A percentile compares a stretch with the other conserved stretches of the same genome.
These are phyloP conservation scores for Hippocampus guttulatus DNA, from an alignment of 2,113 vertebrate genomes.

Conservation along the genomic window DNA sequence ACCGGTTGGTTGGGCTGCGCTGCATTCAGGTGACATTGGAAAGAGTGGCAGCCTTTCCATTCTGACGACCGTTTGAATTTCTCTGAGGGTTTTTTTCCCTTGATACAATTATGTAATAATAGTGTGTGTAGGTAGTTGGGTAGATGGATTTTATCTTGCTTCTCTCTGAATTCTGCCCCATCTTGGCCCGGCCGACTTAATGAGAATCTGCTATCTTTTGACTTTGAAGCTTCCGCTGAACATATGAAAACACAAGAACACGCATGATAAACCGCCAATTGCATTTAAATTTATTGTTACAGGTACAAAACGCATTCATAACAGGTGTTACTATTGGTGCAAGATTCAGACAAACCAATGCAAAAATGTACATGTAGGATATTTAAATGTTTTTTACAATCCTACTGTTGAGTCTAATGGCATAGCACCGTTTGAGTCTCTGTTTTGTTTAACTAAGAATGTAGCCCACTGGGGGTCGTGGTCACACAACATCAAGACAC, in stretches of 20 bases:
- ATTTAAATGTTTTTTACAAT: constrained; percentile 13
- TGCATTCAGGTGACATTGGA: background rate
- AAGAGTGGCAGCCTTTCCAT: background rate
- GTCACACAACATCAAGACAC: constrained; percentile 21
- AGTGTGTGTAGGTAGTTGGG: too few relatives aligned
- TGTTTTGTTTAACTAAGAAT: background rate
- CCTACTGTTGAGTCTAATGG: constrained; percentile 3
- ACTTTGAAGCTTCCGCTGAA: too few relatives aligned
- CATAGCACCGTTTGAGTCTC: constrained; percentile 53
- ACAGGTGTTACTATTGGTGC: constrained; percentile 37
- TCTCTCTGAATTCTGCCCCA: background rate
- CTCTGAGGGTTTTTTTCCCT: background rate
- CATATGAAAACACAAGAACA: background rate
- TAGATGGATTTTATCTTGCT: too few relatives aligned
- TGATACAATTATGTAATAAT: background rate
- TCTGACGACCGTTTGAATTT: background rate
- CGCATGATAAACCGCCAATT: background rate
- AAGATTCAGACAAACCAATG: constrained; percentile 22
- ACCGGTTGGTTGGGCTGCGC: background rate
- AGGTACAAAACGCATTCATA: constrained; percentile 33
- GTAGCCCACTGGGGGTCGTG: background rate
- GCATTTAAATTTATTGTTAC: constrained; percentile 43
- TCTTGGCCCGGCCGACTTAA: too few relatives aligned
- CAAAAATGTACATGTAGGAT: constrained; percentile 18
- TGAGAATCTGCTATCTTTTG: too few relatives aligned